phyloP scores from a whole-genome alignment of 2,797 vertebrate genomes.

The Chaunax sp. region DNA sequence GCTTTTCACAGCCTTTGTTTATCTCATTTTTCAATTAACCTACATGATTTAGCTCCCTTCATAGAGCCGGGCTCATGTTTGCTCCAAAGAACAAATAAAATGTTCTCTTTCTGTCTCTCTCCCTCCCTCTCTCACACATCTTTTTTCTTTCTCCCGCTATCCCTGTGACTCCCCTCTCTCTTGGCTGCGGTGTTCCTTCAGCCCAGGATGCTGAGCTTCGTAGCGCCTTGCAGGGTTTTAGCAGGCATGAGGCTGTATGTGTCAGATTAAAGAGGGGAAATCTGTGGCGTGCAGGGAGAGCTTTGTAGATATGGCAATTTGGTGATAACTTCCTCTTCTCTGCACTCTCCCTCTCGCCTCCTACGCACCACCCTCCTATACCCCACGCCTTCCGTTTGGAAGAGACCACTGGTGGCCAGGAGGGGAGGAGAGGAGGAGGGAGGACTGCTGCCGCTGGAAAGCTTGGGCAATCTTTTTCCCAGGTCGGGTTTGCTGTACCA shows the following conservation, averaged over 20 bases:
- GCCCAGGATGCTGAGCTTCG: conserved; percentile 82
- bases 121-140: conserved; percentile 41
- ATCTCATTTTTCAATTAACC: conserved; percentile 98
- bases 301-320: conserved; percentile 82
- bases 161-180: conserved; percentile 59
- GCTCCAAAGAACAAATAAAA: conserved; percentile 88
- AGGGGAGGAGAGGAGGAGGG: neutral
- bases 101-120: conserved; percentile 60
- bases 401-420: conserved; percentile 39
- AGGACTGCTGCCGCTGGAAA: conserved; percentile 31
- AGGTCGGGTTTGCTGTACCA: conserved; percentile 40
- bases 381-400: conserved; percentile 60
- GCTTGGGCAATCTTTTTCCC: conserved; percentile 54
- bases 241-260: conserved; percentile 80
- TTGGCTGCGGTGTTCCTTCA: conserved; percentile 74
- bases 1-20: conserved; percentile 91
- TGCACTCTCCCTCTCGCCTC: conserved; percentile 40
- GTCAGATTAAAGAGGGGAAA: conserved; percentile 83
- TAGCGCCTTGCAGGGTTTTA: conserved; percentile 79
- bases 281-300: conserved; percentile 76
- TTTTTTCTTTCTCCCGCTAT: conserved; percentile 55
- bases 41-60: conserved; percentile 90
- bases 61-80: conserved; percentile 86
- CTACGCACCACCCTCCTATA: conserved; percentile 18
- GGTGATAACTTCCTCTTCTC: conserved; percentile 78